A percentile compares a stretch with the other conserved stretches of the same genome.
These are phyloP conservation scores for Capitulum mitella DNA, from an alignment of 2,888 invertebrate species.

Conservation along the genomic window DNA sequence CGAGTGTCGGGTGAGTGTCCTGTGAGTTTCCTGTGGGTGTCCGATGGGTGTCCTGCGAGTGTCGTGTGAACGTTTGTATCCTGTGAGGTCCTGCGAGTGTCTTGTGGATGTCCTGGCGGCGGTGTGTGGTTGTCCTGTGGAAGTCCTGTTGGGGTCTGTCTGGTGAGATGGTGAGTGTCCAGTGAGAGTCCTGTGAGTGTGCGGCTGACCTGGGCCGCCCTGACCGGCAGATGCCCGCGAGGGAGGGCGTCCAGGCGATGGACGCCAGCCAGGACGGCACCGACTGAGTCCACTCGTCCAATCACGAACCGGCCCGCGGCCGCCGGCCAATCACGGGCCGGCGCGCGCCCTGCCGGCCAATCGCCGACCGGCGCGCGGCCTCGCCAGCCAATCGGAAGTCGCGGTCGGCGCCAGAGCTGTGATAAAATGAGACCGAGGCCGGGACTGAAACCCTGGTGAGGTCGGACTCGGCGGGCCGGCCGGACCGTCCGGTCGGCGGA, in stretches of 20 bases:
- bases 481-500: no score
- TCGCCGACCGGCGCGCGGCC: no score
- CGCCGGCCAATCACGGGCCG: not conserved
- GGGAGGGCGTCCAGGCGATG: not conserved
- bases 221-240: not conserved
- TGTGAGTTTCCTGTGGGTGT: not conserved
- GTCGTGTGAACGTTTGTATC: no score
- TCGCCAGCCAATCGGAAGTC: no score
- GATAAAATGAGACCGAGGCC: no score
- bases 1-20: no score
- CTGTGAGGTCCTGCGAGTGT: not conserved
- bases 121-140: not conserved
- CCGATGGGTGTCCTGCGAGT: not conserved
- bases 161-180: not conserved
- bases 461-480: no score
- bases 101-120: not conserved
- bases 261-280: conserved; percentile 19
- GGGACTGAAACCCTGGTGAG: no score
- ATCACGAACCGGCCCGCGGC: not conserved
- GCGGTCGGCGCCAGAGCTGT: no score
- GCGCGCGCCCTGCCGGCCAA: not conserved
- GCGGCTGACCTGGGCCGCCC: not conserved
- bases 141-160: not conserved
- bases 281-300: not conserved
- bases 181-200: not conserved